Evolutionary conservation across 2,888 invertebrate genomes (phyloP).

Genomic region (Leptinotarsa haldemani): DNA sequence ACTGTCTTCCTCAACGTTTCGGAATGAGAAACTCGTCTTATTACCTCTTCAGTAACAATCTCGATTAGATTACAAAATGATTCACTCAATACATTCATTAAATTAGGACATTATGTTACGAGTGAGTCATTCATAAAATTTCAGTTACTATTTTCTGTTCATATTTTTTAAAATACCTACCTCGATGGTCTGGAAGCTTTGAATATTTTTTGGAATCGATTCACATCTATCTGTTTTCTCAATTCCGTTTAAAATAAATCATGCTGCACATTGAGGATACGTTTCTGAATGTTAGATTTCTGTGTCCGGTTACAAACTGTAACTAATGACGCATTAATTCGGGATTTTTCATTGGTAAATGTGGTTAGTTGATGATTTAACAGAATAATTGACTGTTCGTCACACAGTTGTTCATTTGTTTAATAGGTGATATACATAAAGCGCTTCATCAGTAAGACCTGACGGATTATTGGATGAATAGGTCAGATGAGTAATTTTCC

Average conservation of each 20-base stretch:
- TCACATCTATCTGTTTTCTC: too few relatives aligned
- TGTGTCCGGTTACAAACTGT: neutral
- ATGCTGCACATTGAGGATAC: neutral
- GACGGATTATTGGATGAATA: conserved; percentile 11
- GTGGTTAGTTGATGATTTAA: conserved; percentile 17
- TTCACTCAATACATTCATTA: too few relatives aligned
- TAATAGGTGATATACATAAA: conserved; percentile 16
- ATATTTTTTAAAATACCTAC: too few relatives aligned
- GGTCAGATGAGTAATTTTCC: conserved; percentile 11
- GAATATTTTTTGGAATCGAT: too few relatives aligned
- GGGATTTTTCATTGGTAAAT: conserved; percentile 15
- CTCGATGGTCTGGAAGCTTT: too few relatives aligned
- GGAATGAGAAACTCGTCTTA: too few relatives aligned
- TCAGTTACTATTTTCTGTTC: too few relatives aligned
- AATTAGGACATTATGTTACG: too few relatives aligned
- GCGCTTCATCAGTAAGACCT: neutral
- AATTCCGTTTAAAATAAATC: neutral
- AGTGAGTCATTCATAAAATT: too few relatives aligned
- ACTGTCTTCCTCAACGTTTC: too few relatives aligned
- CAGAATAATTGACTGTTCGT: conserved; percentile 18
- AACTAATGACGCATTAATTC: neutral
- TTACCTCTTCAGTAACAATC: too few relatives aligned
- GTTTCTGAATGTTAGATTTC: conserved; percentile 2
- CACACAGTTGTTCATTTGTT: conserved; percentile 13
- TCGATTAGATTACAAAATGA: too few relatives aligned